Evolutionary conservation across 2,888 invertebrate species (phyloP).

Genomic region (Eupithecia insigniata): DNA sequence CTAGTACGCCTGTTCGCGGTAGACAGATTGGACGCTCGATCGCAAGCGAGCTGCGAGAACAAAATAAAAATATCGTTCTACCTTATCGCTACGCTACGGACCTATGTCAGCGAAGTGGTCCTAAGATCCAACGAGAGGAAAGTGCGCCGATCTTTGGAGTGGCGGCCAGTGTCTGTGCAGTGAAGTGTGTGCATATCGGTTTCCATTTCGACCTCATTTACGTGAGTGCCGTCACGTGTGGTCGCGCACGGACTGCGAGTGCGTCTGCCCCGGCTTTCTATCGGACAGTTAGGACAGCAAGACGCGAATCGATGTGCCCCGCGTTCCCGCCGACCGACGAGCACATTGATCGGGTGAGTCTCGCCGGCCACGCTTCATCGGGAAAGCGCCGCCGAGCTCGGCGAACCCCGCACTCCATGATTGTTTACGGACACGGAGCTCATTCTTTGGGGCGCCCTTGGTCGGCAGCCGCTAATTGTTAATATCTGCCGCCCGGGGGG

Average conservation of each 20-base stretch:
- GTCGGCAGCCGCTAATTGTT: not conserved
- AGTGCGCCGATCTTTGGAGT: conserved; percentile 34
- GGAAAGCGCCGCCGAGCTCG: conserved; percentile 17
- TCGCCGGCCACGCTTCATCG: conserved; percentile 21
- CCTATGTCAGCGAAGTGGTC: not conserved
- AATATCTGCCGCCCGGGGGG: not conserved
- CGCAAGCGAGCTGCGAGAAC: conserved; percentile 47
- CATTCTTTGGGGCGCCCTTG: not conserved
- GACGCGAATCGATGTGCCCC: conserved; percentile 68
- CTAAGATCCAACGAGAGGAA: conserved; percentile 9
- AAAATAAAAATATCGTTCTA: conserved; percentile 50
- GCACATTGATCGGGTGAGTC: conserved; percentile 80
- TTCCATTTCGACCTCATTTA: conserved; percentile 74
- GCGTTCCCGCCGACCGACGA: conserved; percentile 67
- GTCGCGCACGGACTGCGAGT: conserved; percentile 58
- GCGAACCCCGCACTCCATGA: conserved; percentile 24
- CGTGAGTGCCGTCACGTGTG: conserved; percentile 59
- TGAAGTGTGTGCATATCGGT: conserved; percentile 63
- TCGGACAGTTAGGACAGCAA: conserved; percentile 56
- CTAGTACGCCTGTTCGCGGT: conserved; percentile 78
- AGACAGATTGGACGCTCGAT: conserved; percentile 66
- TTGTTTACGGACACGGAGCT: conserved; percentile 16
- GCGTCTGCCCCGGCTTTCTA: conserved; percentile 66
- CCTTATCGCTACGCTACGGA: conserved; percentile 52
- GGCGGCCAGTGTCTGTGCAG: conserved; percentile 50